Percentiles rank a stretch among this genome's conserved stretches.
These are phyloP conservation scores for Acanthurus lineatus DNA, from an alignment of 2,797 vertebrate genomes.

Conservation along the genomic window DNA sequence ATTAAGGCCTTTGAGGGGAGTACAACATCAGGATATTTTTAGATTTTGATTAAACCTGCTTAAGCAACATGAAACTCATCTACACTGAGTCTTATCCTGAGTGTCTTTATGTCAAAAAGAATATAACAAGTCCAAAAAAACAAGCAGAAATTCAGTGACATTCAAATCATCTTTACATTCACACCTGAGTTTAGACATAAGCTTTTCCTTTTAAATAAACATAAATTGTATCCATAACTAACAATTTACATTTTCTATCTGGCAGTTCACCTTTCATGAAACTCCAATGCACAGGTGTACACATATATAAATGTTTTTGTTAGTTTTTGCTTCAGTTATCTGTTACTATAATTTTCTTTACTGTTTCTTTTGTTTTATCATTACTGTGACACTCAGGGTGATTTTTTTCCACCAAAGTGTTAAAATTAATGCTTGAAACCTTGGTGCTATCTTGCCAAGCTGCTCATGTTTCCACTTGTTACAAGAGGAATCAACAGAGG, in stretches of 20 bases:
- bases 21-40: constrained; percentile 1
- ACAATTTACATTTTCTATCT: not conserved
- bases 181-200: not conserved
- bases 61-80: constrained; percentile 14
- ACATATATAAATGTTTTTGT: not conserved
- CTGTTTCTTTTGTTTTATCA: too few species aligned
- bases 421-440: too few species aligned
- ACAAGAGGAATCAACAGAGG: too few species aligned
- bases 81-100: not conserved
- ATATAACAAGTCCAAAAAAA: constrained; percentile 4
- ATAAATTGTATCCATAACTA: not conserved
- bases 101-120: constrained; percentile 18
- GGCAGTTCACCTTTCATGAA: not conserved
- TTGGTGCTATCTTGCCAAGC: too few species aligned
- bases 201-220: constrained; percentile 15
- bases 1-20: not conserved
- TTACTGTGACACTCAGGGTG: too few species aligned
- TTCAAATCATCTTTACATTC: constrained; percentile 7
- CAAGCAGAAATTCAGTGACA: not conserved
- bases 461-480: too few species aligned
- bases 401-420: too few species aligned
- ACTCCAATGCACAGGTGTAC: not conserved
- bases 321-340: not conserved
- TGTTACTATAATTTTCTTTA: too few species aligned
- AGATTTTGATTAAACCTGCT: not conserved